Base-by-base conservation (phyloP, 53 echinoderm and acorn worm genomes). In the Patiria pectinifera region DNA sequence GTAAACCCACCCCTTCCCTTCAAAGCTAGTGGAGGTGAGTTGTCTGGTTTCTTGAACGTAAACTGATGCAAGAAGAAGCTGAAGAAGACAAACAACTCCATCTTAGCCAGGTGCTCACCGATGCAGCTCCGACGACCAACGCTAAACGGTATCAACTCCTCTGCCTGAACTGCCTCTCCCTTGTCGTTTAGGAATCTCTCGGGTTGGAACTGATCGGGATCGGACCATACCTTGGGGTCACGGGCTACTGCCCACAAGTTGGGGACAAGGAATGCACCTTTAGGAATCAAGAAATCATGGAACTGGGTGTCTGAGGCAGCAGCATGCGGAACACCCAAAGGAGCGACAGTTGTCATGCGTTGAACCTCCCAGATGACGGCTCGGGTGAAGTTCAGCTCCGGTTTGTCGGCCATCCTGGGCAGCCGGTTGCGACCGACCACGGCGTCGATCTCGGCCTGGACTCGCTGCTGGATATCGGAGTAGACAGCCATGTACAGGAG, bases 381-480 rank as follows among this genome's bases (percentile, higher is more conserved):
- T 43, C 82, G 84, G 69, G 92, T 79, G 91, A 88, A 93, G 82
- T 69, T 87, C 16, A 94, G 89, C 47, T 89, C 69, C 44, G 83
- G 78, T 62, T 89, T 86, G 84, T 94, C 94, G 35, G 92, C 25
- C 53, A 94, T 70, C 21, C 77, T 59, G 12, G 94, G 94, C 12
- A 87, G 77, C 48, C 89, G 82, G 84, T 94, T 86, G 53, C 94
- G 89, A 19, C 94, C 94, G 14, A 94, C 83, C 18, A 89, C 61
- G 87, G 48, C 35, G 62, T 94, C 95, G 24, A 95, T 92, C 74
- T 95, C 95, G 2, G 82, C 92, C 16, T 95, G 95, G 71, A 92
- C 92, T 61, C 85, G 80, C 85, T 75, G 69, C 62, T 95, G 95
- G 69, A 95, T 80, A 13, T 91, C 72, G 16, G 92, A 92, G 87